Evolutionary conservation across 1,140 invertebrate species (phyloP).

Genomic region (Macrobrachium rosenbergii): DNA sequence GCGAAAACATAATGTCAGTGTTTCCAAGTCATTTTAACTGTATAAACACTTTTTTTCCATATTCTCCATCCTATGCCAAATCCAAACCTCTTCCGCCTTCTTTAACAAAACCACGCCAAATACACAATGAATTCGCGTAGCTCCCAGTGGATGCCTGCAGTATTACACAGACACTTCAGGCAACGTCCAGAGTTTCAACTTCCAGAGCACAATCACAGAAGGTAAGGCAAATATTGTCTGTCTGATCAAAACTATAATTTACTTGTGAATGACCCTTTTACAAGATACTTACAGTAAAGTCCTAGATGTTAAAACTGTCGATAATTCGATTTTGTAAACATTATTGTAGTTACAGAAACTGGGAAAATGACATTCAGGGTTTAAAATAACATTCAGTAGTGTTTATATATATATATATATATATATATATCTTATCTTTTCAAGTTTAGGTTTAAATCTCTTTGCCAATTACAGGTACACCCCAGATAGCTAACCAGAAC

Average conservation of each 20-base stretch:
- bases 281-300: not conserved
- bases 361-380: constrained; percentile 43
- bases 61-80: too few species aligned
- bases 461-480: constrained; percentile 73
- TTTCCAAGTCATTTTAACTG: too few species aligned
- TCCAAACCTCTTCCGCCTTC: too few species aligned
- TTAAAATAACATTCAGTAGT: constrained; percentile 43
- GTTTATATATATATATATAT: too few species aligned
- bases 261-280: not conserved
- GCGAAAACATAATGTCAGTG: too few species aligned
- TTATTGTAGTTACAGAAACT: too few species aligned
- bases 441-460: too few species aligned
- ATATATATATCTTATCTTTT: not conserved
- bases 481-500: constrained; percentile 81
- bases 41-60: too few species aligned
- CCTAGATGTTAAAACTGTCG: not conserved
- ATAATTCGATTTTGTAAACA: too few species aligned
- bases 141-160: constrained; percentile 84
- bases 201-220: constrained; percentile 16
- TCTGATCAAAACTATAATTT: not conserved
- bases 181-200: constrained; percentile 80
- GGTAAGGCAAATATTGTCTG: not conserved
- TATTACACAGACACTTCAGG: constrained; percentile 79
- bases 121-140: constrained; percentile 70
- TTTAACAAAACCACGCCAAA: not conserved